A percentile compares a stretch with the other conserved stretches of the same genome.
Evolutionary conservation across 2,888 invertebrate species (phyloP).

Genomic region (Calameuta idolon): DNA sequence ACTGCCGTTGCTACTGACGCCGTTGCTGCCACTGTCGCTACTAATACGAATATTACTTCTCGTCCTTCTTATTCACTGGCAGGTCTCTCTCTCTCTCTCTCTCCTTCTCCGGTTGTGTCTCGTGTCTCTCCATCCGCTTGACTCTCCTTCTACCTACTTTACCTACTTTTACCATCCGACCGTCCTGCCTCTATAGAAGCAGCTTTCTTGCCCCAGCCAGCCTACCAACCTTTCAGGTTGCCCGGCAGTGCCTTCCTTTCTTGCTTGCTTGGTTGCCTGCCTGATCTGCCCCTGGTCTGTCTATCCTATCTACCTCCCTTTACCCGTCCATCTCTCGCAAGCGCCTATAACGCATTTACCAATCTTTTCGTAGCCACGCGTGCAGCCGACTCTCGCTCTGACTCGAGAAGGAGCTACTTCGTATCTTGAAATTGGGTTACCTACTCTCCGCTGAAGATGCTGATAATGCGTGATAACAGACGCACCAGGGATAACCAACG

Average conservation of each 20-base stretch:
- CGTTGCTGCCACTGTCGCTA: background rate
- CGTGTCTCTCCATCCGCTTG: background rate
- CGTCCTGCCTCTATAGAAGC: constrained; percentile 2
- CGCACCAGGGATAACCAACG: background rate
- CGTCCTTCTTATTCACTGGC: background rate
- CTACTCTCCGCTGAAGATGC: constrained; percentile 11
- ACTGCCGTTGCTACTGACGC: background rate
- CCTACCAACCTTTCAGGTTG: background rate
- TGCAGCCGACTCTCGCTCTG: background rate
- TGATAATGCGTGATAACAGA: constrained; percentile 20
- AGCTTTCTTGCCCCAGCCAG: background rate
- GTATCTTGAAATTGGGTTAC: constrained; percentile 25
- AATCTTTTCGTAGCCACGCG: background rate
- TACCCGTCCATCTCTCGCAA: background rate
- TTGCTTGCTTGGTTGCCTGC: background rate
- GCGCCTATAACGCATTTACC: background rate
- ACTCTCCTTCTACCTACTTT: constrained; percentile 13
- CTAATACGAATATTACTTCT: background rate
- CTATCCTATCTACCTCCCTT: background rate
- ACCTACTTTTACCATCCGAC: constrained; percentile 12
- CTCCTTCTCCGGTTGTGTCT: background rate
- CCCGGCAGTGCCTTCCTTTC: background rate
- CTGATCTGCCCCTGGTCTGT: background rate
- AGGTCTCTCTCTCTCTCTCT: background rate
- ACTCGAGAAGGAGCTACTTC: background rate